Base-by-base conservation (phyloP, 2,888 invertebrate genomes). In the Cerastis leucographa region DNA sequence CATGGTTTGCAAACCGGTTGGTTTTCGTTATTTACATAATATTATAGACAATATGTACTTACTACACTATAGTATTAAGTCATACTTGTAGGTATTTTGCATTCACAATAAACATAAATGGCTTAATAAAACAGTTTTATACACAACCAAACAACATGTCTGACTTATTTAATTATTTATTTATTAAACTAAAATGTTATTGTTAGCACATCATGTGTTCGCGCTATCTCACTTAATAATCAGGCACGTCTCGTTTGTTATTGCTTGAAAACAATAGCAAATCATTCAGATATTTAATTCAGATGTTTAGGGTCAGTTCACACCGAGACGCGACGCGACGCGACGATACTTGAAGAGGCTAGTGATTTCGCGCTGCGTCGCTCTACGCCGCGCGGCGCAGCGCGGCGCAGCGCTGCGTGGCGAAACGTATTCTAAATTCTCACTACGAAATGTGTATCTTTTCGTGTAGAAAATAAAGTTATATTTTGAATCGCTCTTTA, bases 71-170 rank as follows among this genome's bases (percentile, higher is more conserved):
- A 49, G 19, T 49, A 19, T 49, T 46, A 46, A 19, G 19, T 19
- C n/a, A 54, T n/a, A n/a, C n/a, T n/a, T n/a, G 7, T 8, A 25
- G 25, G 14, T 35, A 25, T n/a, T 19, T 35, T 40, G 61, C 59
- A 44, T 42, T 42, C 14, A n/a, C 29, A 59, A 78, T 35, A 69
- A 68, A 61, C 42, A 61, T 2, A 9, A 59, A 59, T 44, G 42
- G 29, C 14, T 3, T 29, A 22, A 59, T 29, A 22, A 59, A 68
- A 49, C 35, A 40, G 22, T 29, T 62, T 69, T 17, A 9, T 70
- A 51, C 59, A 51, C 14, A 61, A 40, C 12, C 3, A 44, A 51
- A 64, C 35, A 64, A 61, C 49, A 17, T 46, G 25, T 25, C 17
- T 22, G 7, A 51, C 3, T 35, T 11, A 19, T 42, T n/a, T 19